Evolutionary conservation across 2,797 vertebrate species (phyloP).

Genomic region (Microctenopoma lineatum): DNA sequence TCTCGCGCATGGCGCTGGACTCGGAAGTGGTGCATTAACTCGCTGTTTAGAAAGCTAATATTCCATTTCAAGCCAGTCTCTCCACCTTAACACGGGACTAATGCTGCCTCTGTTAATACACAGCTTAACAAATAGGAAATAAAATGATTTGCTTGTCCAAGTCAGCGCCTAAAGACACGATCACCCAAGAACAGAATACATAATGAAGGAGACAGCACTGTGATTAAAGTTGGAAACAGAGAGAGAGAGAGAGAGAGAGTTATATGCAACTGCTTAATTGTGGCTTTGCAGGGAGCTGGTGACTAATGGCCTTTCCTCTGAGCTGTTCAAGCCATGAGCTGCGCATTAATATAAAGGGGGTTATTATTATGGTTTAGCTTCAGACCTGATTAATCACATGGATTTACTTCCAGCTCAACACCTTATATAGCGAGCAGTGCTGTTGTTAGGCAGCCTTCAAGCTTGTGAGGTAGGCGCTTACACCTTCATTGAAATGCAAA

Average conservation of each 20-base stretch:
- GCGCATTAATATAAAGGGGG: conserved; percentile 84
- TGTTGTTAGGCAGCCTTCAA: conserved; percentile 68
- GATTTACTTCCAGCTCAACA: conserved; percentile 78
- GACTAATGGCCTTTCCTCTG: conserved; percentile 82
- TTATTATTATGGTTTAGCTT: conserved; percentile 86
- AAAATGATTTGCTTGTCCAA: conserved; percentile 69
- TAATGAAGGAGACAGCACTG: conserved; percentile 69
- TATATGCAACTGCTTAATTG: conserved; percentile 82
- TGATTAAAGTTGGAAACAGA: conserved; percentile 75
- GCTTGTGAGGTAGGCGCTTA: conserved; percentile 57
- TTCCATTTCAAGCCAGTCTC: conserved; percentile 27
- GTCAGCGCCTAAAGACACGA: conserved; percentile 69
- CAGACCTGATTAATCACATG: conserved; percentile 82
- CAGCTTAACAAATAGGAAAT: conserved; percentile 75
- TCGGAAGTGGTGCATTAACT: conserved; percentile 25
- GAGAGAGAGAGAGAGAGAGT: conserved; percentile 59
- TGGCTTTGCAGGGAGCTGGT: conserved; percentile 79
- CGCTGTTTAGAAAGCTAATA: conserved; percentile 34
- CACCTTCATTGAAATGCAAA: conserved; percentile 72
- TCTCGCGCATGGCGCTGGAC: conserved; percentile 27
- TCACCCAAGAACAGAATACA: conserved; percentile 73
- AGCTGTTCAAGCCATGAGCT: conserved; percentile 80
- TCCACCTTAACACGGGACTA: conserved; percentile 31
- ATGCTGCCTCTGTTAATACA: conserved; percentile 50
- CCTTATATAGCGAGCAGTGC: conserved; percentile 61